These are phyloP conservation scores for Synanthedon formicaeformis DNA, from an alignment of 2,888 invertebrate genomes.

Conservation along the genomic window DNA sequence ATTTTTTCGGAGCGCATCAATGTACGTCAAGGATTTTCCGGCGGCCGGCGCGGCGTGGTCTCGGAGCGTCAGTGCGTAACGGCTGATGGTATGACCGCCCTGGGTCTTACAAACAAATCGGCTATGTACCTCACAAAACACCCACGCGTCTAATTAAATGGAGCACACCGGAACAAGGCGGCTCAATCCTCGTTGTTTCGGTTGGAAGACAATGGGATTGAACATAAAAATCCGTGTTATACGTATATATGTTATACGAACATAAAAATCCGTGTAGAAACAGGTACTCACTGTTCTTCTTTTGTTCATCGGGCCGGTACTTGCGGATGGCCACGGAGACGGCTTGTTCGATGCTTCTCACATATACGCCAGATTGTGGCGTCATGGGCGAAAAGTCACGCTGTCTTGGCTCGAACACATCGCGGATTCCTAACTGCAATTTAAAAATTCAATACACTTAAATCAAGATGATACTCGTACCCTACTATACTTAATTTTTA, in stretches of 20 bases:
- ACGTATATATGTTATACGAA: too few species aligned
- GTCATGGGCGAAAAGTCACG: constrained; percentile 86
- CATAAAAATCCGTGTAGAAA: neutral
- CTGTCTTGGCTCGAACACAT: constrained; percentile 84
- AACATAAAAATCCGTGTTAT: neutral
- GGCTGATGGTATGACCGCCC: constrained; percentile 4
- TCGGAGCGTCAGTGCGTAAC: constrained; percentile 15
- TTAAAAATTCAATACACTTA: neutral
- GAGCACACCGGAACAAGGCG: constrained; percentile 42
- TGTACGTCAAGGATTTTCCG: constrained; percentile 42
- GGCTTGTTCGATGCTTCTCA: constrained; percentile 85
- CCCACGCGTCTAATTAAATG: constrained; percentile 36
- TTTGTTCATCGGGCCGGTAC: constrained; percentile 72
- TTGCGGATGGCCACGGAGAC: constrained; percentile 86
- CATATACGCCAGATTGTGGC: constrained; percentile 79
- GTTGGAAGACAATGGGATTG: neutral
- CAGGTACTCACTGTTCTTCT: constrained; percentile 57
- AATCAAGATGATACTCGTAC: too few species aligned
- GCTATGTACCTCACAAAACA: constrained; percentile 14
- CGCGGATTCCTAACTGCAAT: constrained; percentile 77
- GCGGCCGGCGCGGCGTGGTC: constrained; percentile 13
- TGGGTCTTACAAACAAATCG: constrained; percentile 9
- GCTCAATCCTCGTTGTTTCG: neutral
- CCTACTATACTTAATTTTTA: too few species aligned
- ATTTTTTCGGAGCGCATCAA: constrained; percentile 30